Percentiles rank a stretch among this genome's conserved stretches.
Evolutionary conservation across 2,113 vertebrate genomes (phyloP).

Genomic region (Microcebus ravelobensis): DNA sequence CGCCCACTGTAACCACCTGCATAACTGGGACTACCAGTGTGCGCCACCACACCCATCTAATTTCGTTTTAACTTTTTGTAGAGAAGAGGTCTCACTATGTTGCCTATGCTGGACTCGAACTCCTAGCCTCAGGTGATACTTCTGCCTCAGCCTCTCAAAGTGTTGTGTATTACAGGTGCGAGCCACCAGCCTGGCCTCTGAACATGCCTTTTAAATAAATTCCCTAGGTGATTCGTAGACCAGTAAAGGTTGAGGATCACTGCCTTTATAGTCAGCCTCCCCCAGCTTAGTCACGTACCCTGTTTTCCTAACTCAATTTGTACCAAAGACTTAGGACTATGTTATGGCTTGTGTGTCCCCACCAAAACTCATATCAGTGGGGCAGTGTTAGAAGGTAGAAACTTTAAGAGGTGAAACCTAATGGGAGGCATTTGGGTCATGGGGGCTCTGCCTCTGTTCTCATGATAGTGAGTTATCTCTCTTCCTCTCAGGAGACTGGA

Average conservation of each 20-base stretch:
- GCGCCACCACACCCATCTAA: too few species aligned
- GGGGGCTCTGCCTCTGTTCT: neutral
- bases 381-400: neutral
- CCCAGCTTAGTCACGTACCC: neutral
- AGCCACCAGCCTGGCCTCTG: neutral
- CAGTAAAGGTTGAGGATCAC: constrained; percentile 13
- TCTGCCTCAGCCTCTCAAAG: too few species aligned
- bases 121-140: too few species aligned
- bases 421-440: neutral
- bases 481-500: neutral
- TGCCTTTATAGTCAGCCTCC: neutral
- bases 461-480: neutral
- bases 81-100: too few species aligned
- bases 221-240: neutral
- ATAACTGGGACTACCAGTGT: too few species aligned
- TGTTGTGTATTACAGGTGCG: too few species aligned
- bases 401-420: neutral
- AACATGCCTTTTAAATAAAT: constrained; percentile 53
- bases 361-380: neutral
- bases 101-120: too few species aligned
- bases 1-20: too few species aligned
- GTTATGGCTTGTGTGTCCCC: neutral
- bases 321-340: neutral
- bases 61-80: too few species aligned
- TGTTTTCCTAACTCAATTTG: constrained; percentile 42